A percentile compares a stretch with the other conserved stretches of the same genome.
Evolutionary conservation across 2,113 vertebrate species (phyloP).

Genomic region (Muscicapa adusta): DNA sequence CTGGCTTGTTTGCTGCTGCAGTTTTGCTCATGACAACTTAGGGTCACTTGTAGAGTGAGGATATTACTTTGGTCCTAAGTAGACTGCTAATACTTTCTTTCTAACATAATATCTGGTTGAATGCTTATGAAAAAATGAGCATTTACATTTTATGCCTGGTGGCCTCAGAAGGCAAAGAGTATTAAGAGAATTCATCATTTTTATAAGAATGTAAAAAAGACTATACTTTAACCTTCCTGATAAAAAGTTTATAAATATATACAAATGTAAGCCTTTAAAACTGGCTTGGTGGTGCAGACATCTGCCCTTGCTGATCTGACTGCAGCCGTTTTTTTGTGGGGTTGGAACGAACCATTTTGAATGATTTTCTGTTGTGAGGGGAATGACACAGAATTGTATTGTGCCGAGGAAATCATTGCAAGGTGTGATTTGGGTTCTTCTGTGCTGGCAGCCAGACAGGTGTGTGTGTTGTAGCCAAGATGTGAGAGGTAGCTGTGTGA

Average conservation of each 20-base stretch:
- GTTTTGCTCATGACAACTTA: not conserved
- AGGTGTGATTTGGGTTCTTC: not conserved
- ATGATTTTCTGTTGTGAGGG: not conserved
- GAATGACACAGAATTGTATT: not conserved
- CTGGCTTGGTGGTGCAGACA: not conserved
- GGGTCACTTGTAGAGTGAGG: not conserved
- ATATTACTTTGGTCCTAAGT: not conserved
- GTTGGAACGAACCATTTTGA: not conserved
- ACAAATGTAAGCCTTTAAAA: not conserved
- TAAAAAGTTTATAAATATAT: not conserved
- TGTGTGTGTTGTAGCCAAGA: not conserved
- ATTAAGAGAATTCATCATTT: slow-evolving; percentile 28
- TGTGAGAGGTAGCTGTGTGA: not conserved
- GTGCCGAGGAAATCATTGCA: not conserved
- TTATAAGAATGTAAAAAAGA: not conserved
- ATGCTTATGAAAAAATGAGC: not conserved
- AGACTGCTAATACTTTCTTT: not conserved
- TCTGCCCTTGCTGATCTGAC: not conserved
- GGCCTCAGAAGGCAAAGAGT: not conserved
- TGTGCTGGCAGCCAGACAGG: not conserved
- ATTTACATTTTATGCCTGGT: not conserved
- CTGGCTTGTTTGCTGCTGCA: slow-evolving; percentile 4
- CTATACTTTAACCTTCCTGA: not conserved
- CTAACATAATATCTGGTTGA: not conserved
- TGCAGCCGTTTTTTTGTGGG: not conserved